Base-by-base conservation (phyloP, 2,113 vertebrate species). In the Vombatus ursinus region DNA sequence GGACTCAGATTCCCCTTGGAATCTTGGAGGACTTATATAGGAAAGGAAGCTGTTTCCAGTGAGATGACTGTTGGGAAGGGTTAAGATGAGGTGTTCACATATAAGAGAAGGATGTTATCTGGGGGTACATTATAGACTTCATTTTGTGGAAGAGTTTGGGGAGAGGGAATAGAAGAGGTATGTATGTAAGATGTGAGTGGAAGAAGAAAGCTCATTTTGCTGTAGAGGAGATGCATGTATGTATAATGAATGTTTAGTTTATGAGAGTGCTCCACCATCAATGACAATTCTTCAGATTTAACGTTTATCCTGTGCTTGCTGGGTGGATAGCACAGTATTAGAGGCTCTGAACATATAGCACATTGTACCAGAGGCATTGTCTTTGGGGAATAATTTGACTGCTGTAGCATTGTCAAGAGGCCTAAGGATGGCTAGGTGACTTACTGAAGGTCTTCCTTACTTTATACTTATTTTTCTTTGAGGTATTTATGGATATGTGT, bases 381-480 rank as follows among this genome's bases (percentile, higher is more conserved):
- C 94, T 91, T 47, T 92, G 7, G 0, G 26, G 77, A 26, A 92
- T 96, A 92, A 94, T 92, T 92, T 95, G 84, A 96, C 50, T 77
- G 28, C 52, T 37, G 10, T 49, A 90, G 1, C 94, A 84, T 90
- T 96, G 91, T 52, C 94, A 95, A 91, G 52, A 95, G 92, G 47
- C 96, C 52, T 49, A n/a, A 89, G 52, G 57, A 90, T 91, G 92
- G 89, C 47, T 84, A 0, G 0, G 14, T 84, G n/a, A 51, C 84
- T 52, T 44, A 92, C 50, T 52, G 93, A 92, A 92, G 37, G 84
- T 96, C 96, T 92, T 95, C 96, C 22, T 94, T 90, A 95, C 77
- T 95, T 91, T 93, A 12, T 94, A 95, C 95, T 97, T 96, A 94
- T 89, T 49, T 96, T 96, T 96, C 57, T 68, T 84, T 48, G 90